Conservation (phyloP, 2,888 invertebrate genomes). For the Meloe dianella region DNA sequence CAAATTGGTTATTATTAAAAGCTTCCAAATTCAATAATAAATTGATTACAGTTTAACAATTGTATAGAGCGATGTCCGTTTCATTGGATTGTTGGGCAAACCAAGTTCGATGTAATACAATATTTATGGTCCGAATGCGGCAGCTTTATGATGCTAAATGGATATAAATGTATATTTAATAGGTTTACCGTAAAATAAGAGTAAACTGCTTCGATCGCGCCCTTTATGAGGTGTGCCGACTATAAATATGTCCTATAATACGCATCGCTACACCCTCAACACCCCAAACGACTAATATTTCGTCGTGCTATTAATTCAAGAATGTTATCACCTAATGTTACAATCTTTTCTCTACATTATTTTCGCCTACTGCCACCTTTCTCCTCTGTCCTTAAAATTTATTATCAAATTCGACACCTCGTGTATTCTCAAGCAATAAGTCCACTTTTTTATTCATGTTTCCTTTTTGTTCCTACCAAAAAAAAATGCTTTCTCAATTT, state of each 20-base stretch:
- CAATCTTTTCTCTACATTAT: background rate
- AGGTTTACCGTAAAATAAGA: conserved; percentile 51
- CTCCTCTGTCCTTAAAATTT: conserved; percentile 28
- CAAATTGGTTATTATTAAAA: background rate
- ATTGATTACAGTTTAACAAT: conserved; percentile 22
- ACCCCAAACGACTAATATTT: conserved; percentile 18
- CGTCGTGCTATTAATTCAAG: conserved; percentile 22
- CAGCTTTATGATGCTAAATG: conserved; percentile 50
- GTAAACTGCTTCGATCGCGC: conserved; percentile 45
- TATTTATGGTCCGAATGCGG: conserved; percentile 49
- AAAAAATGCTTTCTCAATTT: background rate
- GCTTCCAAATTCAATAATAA: conserved; percentile 15
- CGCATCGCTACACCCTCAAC: conserved; percentile 20
- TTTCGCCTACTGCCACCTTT: background rate
- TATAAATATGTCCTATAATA: conserved; percentile 34
- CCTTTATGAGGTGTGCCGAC: conserved; percentile 42
- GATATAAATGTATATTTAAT: conserved; percentile 54
- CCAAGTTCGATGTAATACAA: conserved; percentile 46
- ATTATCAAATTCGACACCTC: conserved; percentile 14
- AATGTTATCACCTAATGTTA: conserved; percentile 15
- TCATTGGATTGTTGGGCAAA: conserved; percentile 37
- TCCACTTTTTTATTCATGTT: background rate
- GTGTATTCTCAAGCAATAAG: conserved; percentile 51
- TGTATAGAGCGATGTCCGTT: background rate
- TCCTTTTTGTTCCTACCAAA: background rate